Evolutionary conservation across 2,888 invertebrate species (phyloP), one percentile per base, ranked within the genome.

Genomic region (Epiblema foenella): DNA sequence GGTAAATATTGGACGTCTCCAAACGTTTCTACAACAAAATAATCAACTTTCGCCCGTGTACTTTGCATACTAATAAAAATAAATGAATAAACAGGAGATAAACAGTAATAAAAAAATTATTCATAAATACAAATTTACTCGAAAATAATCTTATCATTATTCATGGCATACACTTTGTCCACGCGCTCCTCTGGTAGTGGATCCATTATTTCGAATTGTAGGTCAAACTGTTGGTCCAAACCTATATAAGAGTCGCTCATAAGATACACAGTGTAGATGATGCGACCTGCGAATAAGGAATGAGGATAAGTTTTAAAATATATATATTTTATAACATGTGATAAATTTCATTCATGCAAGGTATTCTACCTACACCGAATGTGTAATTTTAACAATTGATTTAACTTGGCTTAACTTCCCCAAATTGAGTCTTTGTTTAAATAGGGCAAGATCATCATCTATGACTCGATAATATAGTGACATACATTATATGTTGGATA

Each of bases 191-290:
- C 77, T 0, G 90, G 90, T 24, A 92, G 62, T 0, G 91, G 90
- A 46, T 92, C 91, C 20, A 92, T 81, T 1, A 95, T 83, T 77
- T 95, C 94, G 62, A 95, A 87, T 68, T 94, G 94, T 24, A 95
- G 77, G 76, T 95, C 93, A 73, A 94, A 98, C 83, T 99, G 98
- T 85, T 99, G 99, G 90, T 99, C 99, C 37, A 99, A 92, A 1
- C 99, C 99, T 75, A 99, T 94, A 82, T 99, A 98, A 74, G 97
- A 97, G 89, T 99, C 99, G 59, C 98, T 98, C 93, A 99, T 95
- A 66, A 99, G 86, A 86, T 97, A 98, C 24, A 98, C 85, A 0
- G 96, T 96, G 83, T 98, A 95, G 75, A 96, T 95, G 58, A 96
- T 93, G n/a, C 95, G 95, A 42, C 98, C 98, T 95, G 87, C 59